These are phyloP conservation scores for Globodera ellingtonae DNA, from an alignment of 1,140 invertebrate species.

Conservation along the genomic window DNA sequence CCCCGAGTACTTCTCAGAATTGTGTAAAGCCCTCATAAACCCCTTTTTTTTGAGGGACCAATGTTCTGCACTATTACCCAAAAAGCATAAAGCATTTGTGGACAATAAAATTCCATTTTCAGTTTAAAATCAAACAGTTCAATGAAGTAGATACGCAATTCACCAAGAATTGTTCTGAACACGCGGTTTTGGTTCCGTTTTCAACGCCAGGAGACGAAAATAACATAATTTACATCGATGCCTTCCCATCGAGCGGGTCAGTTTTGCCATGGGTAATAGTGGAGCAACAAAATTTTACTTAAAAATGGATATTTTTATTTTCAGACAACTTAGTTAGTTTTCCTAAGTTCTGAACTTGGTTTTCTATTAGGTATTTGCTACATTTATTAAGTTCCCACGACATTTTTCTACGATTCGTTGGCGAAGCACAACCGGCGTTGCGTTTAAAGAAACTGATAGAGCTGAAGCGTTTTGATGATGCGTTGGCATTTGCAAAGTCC, in stretches of 20 bases:
- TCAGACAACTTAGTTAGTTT: too few species aligned
- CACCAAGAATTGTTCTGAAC: constrained; percentile 19
- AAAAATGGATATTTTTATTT: too few species aligned
- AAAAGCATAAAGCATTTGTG: neutral
- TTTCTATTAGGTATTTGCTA: too few species aligned
- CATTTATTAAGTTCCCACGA: constrained; percentile 12
- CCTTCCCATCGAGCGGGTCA: constrained; percentile 24
- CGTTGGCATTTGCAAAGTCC: constrained; percentile 32
- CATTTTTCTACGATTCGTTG: constrained; percentile 36
- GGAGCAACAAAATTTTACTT: too few species aligned
- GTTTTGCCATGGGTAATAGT: too few species aligned
- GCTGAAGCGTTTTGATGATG: constrained; percentile 32
- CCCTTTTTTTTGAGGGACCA: too few species aligned
- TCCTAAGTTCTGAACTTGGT: too few species aligned
- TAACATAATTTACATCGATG: constrained; percentile 38
- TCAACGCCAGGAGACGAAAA: constrained; percentile 36
- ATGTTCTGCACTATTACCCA: too few species aligned
- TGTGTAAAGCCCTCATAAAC: too few species aligned
- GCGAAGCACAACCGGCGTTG: constrained; percentile 27
- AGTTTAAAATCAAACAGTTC: constrained; percentile 30
- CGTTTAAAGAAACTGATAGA: constrained; percentile 33
- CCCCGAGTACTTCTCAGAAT: too few species aligned
- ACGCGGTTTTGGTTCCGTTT: constrained; percentile 23
- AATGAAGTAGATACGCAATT: constrained; percentile 9
- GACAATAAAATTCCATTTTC: constrained; percentile 21